These are phyloP conservation scores for Nomada ruficornis DNA, from an alignment of 2,888 invertebrate species.

Conservation along the genomic window DNA sequence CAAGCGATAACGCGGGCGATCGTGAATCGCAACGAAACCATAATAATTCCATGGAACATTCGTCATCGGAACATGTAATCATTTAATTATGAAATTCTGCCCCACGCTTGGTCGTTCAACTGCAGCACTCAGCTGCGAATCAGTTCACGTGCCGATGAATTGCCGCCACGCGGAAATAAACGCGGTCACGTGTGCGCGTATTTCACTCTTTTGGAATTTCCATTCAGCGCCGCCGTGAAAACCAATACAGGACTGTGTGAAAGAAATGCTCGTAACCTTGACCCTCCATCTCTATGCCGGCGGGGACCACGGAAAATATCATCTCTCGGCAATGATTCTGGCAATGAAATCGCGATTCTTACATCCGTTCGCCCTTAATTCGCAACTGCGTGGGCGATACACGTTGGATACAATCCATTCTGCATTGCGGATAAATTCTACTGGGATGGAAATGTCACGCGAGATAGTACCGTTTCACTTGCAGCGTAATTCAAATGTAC, in stretches of 20 bases:
- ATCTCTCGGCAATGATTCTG: background rate
- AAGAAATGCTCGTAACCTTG: slow-evolving; percentile 24
- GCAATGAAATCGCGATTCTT: slow-evolving; percentile 3
- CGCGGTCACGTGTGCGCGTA: background rate
- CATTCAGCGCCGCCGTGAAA: background rate
- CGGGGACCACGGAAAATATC: background rate
- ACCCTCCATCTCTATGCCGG: background rate
- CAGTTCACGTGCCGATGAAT: slow-evolving; percentile 13
- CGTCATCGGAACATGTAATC: slow-evolving; percentile 23
- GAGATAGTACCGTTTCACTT: background rate
- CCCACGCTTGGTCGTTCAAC: background rate
- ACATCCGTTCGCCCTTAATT: background rate
- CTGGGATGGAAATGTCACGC: background rate
- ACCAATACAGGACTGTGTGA: background rate
- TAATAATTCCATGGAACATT: slow-evolving; percentile 42
- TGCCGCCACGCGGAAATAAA: background rate
- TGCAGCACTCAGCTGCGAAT: background rate
- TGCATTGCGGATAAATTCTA: slow-evolving; percentile 41
- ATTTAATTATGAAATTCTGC: slow-evolving; percentile 36
- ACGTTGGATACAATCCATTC: slow-evolving; percentile 19
- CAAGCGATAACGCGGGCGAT: slow-evolving; percentile 30
- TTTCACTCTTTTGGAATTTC: background rate
- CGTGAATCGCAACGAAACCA: slow-evolving; percentile 42
- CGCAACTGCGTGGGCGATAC: background rate
- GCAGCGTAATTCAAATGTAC: no score